Evolutionary conservation across 2,888 invertebrate species (phyloP), one percentile per base, ranked within the genome.

Genomic region (Ectemnius continuus): DNA sequence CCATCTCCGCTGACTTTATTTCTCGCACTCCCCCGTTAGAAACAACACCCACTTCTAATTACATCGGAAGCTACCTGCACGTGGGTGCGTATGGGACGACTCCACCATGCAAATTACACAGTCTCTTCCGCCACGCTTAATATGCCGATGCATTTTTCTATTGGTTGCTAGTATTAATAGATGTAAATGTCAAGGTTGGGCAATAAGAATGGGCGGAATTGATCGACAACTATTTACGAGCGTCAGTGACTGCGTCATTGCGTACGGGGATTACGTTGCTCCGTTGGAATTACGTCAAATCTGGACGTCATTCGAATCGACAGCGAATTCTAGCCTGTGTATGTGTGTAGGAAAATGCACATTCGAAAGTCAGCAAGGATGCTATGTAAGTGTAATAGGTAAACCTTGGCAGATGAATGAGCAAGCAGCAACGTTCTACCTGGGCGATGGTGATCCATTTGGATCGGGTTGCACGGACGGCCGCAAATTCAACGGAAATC

Each of bases 401-500:
- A 36, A 36, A 36, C 71, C 72, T 71, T 61, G 66, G 61, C 63
- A 66, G 13, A 61, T 65, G n/a, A 48, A 16, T 23, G 13, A n/a
- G 26, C 47, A 48, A 14, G 47, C 64, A 14, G 47, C 64, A 62
- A 57, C 20, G 71, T 11, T 72, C 76, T 20, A 76, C 71, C 68
- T 76, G 36, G 36, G 71, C 76, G 68, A 71, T 71, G 68, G 23
- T 14, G 60, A 68, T 71, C 65, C 65, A 72, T 71, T 71, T 65
- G 47, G 76, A 77, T 77, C 76, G 58, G 58, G 72, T 77, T 77
- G 69, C 76, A 8, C 14, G 18, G 52, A 18, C 26, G 14, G n/a
- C 47, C 72, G 67, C 62, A 76, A 77, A 64, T 76, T 72, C 69
- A 52, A 46, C 69, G 72, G 66, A 72, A 77, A 76, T 77, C 66